Conservation (phyloP, 2,888 invertebrate species). For the Phengaris arion region DNA sequence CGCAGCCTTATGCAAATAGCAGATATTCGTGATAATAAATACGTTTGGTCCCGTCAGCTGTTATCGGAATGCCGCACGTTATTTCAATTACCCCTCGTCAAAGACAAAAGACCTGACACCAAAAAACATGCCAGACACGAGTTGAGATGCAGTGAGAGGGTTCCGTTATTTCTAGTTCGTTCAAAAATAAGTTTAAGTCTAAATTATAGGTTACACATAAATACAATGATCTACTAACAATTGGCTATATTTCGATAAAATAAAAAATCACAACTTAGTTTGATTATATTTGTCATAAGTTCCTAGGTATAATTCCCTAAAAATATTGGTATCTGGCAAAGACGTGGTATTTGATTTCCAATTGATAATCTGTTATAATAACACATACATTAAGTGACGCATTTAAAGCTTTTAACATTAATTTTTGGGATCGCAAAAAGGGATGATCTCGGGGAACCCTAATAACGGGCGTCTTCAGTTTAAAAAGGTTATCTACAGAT, state of each 20-base stretch:
- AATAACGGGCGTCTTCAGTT: neutral
- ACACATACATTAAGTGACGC: neutral
- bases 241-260: too few relatives aligned
- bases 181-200: neutral
- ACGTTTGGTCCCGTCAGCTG: slow-evolving; percentile 61
- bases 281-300: too few relatives aligned
- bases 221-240: too few relatives aligned
- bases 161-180: neutral
- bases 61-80: slow-evolving; percentile 76
- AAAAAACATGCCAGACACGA: slow-evolving; percentile 44
- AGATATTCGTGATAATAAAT: slow-evolving; percentile 35
- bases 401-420: neutral
- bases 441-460: neutral
- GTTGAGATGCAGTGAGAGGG: neutral
- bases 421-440: neutral
- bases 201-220: too few relatives aligned
- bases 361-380: too few relatives aligned
- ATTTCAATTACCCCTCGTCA: slow-evolving; percentile 80
- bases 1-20: slow-evolving; percentile 11
- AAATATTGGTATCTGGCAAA: too few relatives aligned
- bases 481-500: slow-evolving; percentile 15
- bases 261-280: too few relatives aligned
- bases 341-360: too few relatives aligned
- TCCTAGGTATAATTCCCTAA: too few relatives aligned
- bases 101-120: slow-evolving; percentile 77